Conservation (phyloP, 2,113 vertebrate species). For the Leucopsar rothschildi region DNA sequence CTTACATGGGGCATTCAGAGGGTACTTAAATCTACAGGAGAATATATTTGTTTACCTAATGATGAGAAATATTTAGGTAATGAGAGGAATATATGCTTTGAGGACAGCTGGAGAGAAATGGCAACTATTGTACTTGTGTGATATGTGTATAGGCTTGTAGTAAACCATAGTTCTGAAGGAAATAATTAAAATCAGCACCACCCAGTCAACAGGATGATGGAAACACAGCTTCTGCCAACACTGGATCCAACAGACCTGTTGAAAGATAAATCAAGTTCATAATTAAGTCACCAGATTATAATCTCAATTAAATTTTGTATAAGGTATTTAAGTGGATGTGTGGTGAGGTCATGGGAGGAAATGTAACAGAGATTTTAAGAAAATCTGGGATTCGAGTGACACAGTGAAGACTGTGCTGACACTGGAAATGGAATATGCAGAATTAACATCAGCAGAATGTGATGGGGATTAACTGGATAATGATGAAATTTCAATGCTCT, state of each 20-base stretch:
- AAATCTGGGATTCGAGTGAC: background rate
- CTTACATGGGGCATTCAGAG: background rate
- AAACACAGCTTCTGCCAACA: background rate
- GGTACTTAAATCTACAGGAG: background rate
- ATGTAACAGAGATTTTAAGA: background rate
- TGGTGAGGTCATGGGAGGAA: constrained; percentile 6
- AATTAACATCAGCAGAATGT: background rate
- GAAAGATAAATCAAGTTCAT: background rate
- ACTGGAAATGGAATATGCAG: background rate
- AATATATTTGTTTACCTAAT: background rate
- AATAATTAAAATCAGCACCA: background rate
- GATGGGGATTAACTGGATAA: background rate
- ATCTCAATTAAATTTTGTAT: background rate
- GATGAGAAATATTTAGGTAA: background rate
- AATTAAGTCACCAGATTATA: background rate
- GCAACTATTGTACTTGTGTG: background rate
- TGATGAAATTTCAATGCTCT: background rate
- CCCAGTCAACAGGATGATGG: background rate
- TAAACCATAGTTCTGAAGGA: background rate
- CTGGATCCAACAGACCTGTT: background rate
- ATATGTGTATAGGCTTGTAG: background rate
- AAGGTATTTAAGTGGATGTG: background rate
- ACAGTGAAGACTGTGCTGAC: background rate
- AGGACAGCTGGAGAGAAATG: background rate
- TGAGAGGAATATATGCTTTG: background rate